Percentiles rank a stretch among this genome's conserved stretches.
Evolutionary conservation across 2,113 vertebrate species (phyloP).

Genomic region (Lampris incognitus): DNA sequence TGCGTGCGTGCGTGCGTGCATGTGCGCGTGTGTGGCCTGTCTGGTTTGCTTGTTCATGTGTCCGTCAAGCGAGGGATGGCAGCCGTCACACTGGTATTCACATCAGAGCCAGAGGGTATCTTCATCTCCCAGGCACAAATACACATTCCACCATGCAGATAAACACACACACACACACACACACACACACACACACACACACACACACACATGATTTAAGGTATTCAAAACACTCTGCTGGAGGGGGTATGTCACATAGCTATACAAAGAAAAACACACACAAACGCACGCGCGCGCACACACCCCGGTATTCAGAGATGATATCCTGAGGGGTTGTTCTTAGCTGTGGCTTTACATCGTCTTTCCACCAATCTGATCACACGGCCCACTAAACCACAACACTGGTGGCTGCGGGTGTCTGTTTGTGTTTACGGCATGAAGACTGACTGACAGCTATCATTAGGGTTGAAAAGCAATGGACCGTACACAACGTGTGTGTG

Average conservation of each 20-base stretch:
- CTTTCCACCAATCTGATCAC: conserved; percentile 77
- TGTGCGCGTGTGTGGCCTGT: conserved; percentile 53
- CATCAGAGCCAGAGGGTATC: conserved; percentile 41
- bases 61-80: conserved; percentile 71
- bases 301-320: conserved; percentile 43
- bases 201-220: neutral
- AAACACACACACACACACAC: neutral
- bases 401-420: conserved; percentile 50
- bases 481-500: conserved; percentile 14
- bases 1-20: conserved; percentile 45
- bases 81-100: conserved; percentile 61
- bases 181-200: neutral
- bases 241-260: neutral
- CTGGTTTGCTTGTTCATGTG: conserved; percentile 65
- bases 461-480: conserved; percentile 58
- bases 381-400: conserved; percentile 78
- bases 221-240: neutral
- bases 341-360: conserved; percentile 56
- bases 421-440: conserved; percentile 32
- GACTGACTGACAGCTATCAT: conserved; percentile 71
- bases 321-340: conserved; percentile 64
- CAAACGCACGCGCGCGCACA: conserved; percentile 10
- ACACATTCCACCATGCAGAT: neutral
- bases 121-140: conserved; percentile 1
- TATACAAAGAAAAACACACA: neutral